Evolutionary conservation across 1,140 invertebrate species (phyloP).

Genomic region (Habropoda laboriosa): DNA sequence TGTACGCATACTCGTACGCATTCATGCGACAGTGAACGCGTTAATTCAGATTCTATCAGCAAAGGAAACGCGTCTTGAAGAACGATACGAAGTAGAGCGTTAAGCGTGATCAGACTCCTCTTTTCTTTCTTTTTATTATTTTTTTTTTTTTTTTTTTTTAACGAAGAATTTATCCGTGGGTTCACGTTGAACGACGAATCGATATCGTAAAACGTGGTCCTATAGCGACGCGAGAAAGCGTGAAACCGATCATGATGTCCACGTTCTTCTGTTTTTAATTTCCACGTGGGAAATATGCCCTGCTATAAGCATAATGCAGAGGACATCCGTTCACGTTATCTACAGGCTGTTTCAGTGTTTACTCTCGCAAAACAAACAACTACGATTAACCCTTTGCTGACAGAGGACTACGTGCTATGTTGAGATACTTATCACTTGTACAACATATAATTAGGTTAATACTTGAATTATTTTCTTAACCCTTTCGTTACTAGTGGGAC

Average conservation of each 20-base stretch:
- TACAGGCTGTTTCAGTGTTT: neutral
- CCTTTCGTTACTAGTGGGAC: too few species aligned
- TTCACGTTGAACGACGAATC: neutral
- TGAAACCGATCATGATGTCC: neutral
- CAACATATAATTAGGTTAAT: too few species aligned
- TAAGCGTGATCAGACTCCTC: neutral
- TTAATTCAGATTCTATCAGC: too few species aligned
- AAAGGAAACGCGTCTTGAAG: neutral
- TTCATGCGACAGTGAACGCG: too few species aligned
- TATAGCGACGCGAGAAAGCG: slow-evolving; percentile 3
- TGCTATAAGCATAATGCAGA: neutral
- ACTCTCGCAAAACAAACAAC: too few species aligned
- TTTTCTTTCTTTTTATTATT: too few species aligned
- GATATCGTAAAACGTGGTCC: slow-evolving; percentile 1
- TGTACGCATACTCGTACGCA: too few species aligned
- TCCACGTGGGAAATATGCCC: neutral
- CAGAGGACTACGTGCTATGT: too few species aligned
- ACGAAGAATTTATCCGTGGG: neutral
- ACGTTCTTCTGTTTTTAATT: slow-evolving; percentile 4
- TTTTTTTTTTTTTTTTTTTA: neutral
- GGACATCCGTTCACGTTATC: too few species aligned
- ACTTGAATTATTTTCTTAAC: too few species aligned
- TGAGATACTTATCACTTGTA: too few species aligned
- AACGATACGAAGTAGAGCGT: neutral
- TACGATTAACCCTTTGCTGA: too few species aligned